These are phyloP conservation scores for Anas capensis DNA, from an alignment of 2,797 vertebrate species.

Conservation along the genomic window DNA sequence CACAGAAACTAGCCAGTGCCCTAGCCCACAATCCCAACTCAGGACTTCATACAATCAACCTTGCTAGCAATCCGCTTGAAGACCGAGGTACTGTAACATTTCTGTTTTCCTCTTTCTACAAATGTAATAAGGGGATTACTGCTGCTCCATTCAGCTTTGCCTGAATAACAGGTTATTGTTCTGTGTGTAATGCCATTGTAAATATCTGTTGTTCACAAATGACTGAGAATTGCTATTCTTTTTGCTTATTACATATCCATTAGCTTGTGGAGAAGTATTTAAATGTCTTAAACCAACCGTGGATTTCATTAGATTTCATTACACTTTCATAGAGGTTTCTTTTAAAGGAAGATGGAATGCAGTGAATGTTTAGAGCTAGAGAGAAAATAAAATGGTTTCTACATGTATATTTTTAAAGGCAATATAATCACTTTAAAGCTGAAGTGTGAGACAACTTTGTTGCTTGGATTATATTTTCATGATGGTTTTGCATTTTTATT, in stretches of 20 bases:
- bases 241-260: neutral
- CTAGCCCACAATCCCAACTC: constrained; percentile 92
- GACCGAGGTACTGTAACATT: constrained; percentile 88
- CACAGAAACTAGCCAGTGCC: constrained; percentile 92
- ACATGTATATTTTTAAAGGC: neutral
- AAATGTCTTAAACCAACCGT: neutral
- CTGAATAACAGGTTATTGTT: neutral
- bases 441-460: neutral
- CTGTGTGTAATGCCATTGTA: neutral
- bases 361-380: neutral
- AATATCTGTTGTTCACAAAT: constrained; percentile 12
- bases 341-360: neutral
- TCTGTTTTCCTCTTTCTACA: neutral
- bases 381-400: neutral
- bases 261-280: neutral
- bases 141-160: neutral
- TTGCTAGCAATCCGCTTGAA: constrained; percentile 95
- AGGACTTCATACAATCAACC: constrained; percentile 94
- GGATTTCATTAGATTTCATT: neutral
- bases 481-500: neutral
- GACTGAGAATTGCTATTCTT: neutral
- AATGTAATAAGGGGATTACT: neutral
- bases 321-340: neutral
- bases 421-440: neutral
- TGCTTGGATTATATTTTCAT: neutral